A percentile compares a stretch with the other conserved stretches of the same genome.
phyloP scores from a whole-genome alignment of 2,888 invertebrate genomes.

The Agrotis exclamationis region DNA sequence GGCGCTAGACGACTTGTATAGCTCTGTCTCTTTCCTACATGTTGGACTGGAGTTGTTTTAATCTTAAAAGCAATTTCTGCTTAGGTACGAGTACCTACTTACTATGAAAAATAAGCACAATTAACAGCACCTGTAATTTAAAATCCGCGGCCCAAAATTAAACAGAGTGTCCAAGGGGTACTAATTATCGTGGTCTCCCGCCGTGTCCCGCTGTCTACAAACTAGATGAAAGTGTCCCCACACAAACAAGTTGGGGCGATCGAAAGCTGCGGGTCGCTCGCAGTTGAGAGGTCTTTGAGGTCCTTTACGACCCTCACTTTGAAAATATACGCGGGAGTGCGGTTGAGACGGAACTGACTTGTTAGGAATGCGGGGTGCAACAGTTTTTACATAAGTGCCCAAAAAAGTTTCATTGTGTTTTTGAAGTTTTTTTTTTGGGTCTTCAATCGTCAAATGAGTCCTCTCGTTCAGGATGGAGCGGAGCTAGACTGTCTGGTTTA shows the following conservation, averaged over 20 bases:
- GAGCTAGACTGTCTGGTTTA: too few species aligned
- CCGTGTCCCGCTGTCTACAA: conserved; percentile 33
- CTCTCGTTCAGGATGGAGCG: too few species aligned
- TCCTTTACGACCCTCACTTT: conserved; percentile 39
- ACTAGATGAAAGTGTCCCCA: conserved; percentile 57
- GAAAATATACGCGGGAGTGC: conserved; percentile 31
- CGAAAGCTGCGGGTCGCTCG: conserved; percentile 58
- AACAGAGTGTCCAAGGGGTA: not conserved
- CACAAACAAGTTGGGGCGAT: conserved; percentile 49
- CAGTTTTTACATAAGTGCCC: not conserved
- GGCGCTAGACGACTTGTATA: too few species aligned
- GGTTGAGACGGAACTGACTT: conserved; percentile 30
- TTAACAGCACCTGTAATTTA: not conserved
- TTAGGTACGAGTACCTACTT: too few species aligned
- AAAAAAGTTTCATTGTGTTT: too few species aligned
- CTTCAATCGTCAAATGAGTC: too few species aligned
- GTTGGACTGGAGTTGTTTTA: too few species aligned
- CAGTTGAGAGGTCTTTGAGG: conserved; percentile 47
- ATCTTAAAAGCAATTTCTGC: too few species aligned
- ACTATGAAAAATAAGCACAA: too few species aligned
- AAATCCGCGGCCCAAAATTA: conserved; percentile 10
- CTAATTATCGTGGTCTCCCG: conserved; percentile 19
- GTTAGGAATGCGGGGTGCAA: not conserved
- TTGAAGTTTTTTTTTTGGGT: too few species aligned
- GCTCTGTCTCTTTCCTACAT: too few species aligned